Evolutionary conservation across 2,888 invertebrate genomes (phyloP), one percentile per base, ranked within the genome.

Genomic region (Cataglyphis altisquamis): DNA sequence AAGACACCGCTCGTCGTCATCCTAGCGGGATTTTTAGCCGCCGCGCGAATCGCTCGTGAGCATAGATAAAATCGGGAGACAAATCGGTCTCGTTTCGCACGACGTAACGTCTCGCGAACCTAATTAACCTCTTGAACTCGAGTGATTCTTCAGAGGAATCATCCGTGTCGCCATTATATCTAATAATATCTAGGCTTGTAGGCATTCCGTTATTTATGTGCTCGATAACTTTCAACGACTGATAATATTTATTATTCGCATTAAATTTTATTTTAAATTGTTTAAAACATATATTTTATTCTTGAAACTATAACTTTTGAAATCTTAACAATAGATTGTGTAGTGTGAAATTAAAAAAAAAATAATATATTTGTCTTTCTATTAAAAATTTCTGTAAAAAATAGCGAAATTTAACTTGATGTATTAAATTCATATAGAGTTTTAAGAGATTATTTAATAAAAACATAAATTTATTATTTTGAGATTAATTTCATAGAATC

Each of bases 1-100:
- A 67, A 66, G 70, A 66, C 88, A 74, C 32, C 57, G 52, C 39
- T 57, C 70, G 60, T 70, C 36, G 36, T 36, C 36, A 36, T 36
- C 36, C 78, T 60, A 60, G 70, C 78, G 70, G 32, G 57, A 45
- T 45, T 72, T 52, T 45, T 45, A 18, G 57, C 70, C 10, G 32
- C 45, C 45, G 18, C 60, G 60, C 57, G 21, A 77, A 80, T 78
- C 39, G 21, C 1, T 45, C 25, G 70, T 45, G 45, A 57, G 29
- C 18, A 1, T 3, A 68, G 48, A 78, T 78, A 55, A 55, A 78
- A 57, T 57, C 25, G 18, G 4, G 21, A 41, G 32, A 52, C 70
- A 57, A 78, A 75, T 75, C 18, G 48, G 32, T n/a, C 39, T 66
- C 18, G 55, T 68, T 78, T 68, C 55, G 10, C 29, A 41, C 15